phyloP scores from a whole-genome alignment of 2,113 vertebrate species.

The Otocyon megalotis region DNA sequence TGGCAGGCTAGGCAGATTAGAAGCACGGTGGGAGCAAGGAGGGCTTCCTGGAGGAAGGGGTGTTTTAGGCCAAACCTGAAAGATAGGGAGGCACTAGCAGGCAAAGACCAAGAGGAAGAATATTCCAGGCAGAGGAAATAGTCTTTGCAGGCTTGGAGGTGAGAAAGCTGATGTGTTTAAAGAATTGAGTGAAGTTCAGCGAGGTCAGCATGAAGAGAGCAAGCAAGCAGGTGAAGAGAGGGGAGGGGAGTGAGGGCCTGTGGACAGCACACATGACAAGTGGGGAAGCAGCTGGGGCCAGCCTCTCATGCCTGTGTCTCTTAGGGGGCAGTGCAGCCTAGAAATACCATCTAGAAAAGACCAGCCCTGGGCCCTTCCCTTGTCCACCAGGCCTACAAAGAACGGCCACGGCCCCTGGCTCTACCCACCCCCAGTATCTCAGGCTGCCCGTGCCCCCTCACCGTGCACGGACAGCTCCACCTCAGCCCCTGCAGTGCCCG shows the following conservation, averaged over 20 bases:
- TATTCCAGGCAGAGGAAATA: not conserved
- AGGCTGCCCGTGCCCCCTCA: not conserved
- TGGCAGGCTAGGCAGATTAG: not conserved
- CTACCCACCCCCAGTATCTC: fast-evolving
- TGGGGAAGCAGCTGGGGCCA: fast-evolving
- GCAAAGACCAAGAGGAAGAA: not conserved
- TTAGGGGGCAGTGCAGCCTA: not conserved
- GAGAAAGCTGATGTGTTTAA: not conserved
- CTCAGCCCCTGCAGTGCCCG: slow-evolving; percentile 79
- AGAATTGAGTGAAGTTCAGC: fast-evolving
- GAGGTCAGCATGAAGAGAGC: not conserved
- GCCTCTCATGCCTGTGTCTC: not conserved
- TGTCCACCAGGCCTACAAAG: not conserved
- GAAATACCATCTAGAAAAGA: not conserved
- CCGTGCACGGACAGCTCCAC: slow-evolving; percentile 86
- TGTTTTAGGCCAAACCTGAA: not conserved
- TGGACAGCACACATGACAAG: not conserved
- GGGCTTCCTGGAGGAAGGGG: slow-evolving; percentile 19
- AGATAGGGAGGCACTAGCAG: not conserved
- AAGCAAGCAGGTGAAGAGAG: not conserved
- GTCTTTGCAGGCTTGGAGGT: not conserved
- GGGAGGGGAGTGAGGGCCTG: no score
- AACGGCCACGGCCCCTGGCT: not conserved
- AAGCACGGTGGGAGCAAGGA: not conserved
- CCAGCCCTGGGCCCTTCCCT: not conserved